Percentiles rank a stretch among this genome's conserved stretches.
These are phyloP conservation scores for Drosophila setosimentum DNA, from an alignment of 2,888 invertebrate species.

Conservation along the genomic window DNA sequence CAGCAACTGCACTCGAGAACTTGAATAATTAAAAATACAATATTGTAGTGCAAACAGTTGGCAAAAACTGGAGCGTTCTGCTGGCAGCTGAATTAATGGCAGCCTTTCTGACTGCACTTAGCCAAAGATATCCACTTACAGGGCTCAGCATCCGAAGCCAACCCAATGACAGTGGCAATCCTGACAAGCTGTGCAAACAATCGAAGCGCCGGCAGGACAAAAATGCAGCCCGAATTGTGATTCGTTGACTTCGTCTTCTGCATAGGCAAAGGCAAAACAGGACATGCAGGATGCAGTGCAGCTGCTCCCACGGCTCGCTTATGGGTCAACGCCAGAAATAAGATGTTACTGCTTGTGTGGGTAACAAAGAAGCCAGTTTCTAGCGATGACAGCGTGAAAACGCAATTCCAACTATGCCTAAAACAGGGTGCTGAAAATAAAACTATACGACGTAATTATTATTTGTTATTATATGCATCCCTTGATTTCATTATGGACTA, in stretches of 20 bases:
- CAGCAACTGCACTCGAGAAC: constrained; percentile 50
- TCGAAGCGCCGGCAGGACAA: constrained; percentile 52
- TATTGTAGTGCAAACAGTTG: constrained; percentile 70
- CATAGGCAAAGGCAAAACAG: constrained; percentile 29
- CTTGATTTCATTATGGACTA: background rate
- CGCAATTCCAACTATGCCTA: no score
- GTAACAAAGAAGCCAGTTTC: background rate
- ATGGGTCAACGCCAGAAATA: constrained; percentile 46
- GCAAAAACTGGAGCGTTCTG: constrained; percentile 49
- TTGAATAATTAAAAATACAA: constrained; percentile 74
- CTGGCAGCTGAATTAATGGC: constrained; percentile 37
- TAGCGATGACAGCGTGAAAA: constrained; percentile 35
- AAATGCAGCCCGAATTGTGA: constrained; percentile 59
- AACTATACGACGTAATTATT: no score
- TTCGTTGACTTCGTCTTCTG: constrained; percentile 31
- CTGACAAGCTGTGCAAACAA: constrained; percentile 74
- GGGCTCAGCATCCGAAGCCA: constrained; percentile 32
- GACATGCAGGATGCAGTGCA: constrained; percentile 27
- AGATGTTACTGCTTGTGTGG: constrained; percentile 6
- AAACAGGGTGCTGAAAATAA: background rate
- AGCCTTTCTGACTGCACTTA: constrained; percentile 56
- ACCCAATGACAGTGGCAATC: constrained; percentile 58
- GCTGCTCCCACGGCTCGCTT: constrained; percentile 29
- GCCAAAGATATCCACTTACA: constrained; percentile 73
- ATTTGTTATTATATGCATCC: background rate